Base-by-base conservation (phyloP, 2,888 invertebrate genomes). In the Helleia helle region DNA sequence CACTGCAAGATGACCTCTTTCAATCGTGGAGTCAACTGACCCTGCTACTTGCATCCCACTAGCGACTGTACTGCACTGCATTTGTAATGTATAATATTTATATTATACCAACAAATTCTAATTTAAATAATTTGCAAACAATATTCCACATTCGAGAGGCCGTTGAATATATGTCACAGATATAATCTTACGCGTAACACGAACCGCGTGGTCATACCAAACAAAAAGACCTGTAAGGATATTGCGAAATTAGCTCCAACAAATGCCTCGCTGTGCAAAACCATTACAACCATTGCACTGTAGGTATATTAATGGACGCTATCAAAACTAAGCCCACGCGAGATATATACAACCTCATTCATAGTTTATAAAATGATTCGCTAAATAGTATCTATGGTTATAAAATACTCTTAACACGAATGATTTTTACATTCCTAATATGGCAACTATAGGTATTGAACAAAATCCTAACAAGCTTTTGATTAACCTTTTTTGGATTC, bases 281-380 rank as follows among this genome's bases (percentile, higher is more conserved):
- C 58, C 58, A 61, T 65, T 63, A 62, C 54, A 53, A 50, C 55
- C 57, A 53, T 52, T n/a, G n/a, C n/a, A n/a, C n/a, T 48, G 50
- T 49, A 52, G 47, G 48, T 52, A 52, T 57, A 62, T 64, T 58
- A 62, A 64, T 61, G 55, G 53, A 48, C 42, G 44, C 48, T 52
- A 49, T 57, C 55, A 48, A 49, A 50, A 58, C 56, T 59, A 62
- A 12, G 28, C 28, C 28, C 48, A 43, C 36, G 45, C 52, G 27
- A 41, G n/a, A n/a, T 18, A 5, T 18, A 3, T 18, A 18, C 18
- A 18, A 4, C 18, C 18, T 18, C 18, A 18, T 18, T 30, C 12
- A 15, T 5, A 15, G 6, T 30, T 15, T 14, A 30, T 9, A 1
- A 4, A 31, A 14, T 8, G 12, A 30, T 18, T 18, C 18, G 4